Evolutionary conservation across 2,797 vertebrate genomes (phyloP).

Genomic region (Buphagus erythrorhynchus): DNA sequence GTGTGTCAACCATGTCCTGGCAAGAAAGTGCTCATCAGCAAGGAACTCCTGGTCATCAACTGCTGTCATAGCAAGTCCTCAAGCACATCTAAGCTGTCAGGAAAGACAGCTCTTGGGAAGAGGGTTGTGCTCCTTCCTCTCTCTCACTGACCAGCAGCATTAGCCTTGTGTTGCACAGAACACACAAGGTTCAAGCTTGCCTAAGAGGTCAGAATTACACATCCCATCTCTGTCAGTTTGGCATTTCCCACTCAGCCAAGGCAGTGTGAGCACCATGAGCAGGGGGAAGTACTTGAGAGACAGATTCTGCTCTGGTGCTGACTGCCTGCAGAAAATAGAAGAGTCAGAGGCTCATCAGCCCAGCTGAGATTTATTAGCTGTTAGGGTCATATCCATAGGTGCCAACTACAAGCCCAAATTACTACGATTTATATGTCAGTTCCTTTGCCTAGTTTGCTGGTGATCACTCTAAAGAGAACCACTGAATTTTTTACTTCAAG

Average conservation of each 20-base stretch:
- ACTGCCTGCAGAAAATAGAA: neutral
- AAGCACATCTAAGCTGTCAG: neutral
- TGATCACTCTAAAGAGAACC: neutral
- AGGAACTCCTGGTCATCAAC: fast-evolving
- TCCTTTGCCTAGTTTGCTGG: neutral
- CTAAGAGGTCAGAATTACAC: neutral
- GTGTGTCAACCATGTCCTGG: fast-evolving
- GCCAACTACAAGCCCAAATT: neutral
- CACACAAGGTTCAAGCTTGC: neutral
- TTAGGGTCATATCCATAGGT: neutral
- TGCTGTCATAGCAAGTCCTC: neutral
- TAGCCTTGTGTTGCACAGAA: neutral
- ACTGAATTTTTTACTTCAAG: neutral
- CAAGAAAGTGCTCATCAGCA: neutral
- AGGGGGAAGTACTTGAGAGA: neutral
- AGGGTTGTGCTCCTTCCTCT: neutral
- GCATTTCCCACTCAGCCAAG: neutral
- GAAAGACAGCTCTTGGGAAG: neutral
- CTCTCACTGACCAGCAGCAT: neutral
- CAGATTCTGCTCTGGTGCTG: neutral
- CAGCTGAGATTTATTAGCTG: neutral
- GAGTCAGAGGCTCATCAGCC: neutral
- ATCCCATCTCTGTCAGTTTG: neutral
- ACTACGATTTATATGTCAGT: neutral
- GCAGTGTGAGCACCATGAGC: neutral